Evolutionary conservation across 2,797 vertebrate species (phyloP).

Genomic region (Spea hammondii): DNA sequence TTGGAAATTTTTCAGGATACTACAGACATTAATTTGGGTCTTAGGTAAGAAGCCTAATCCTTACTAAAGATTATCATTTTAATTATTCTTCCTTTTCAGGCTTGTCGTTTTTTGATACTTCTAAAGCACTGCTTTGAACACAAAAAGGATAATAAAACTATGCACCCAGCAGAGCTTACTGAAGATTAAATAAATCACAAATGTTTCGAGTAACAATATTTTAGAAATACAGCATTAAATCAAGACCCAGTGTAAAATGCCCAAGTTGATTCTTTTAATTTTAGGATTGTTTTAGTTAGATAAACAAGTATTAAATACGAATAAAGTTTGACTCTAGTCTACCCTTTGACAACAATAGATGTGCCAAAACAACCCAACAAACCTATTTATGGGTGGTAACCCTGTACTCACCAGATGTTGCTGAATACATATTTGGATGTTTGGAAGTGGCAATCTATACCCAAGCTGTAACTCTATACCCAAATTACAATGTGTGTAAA

Average conservation of each 20-base stretch:
- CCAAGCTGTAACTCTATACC: too few relatives aligned
- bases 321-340: constrained; percentile 32
- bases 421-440: too few relatives aligned
- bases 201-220: constrained; percentile 46
- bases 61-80: constrained; percentile 44
- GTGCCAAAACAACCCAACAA: too few relatives aligned
- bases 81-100: constrained; percentile 46
- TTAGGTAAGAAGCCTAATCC: constrained; percentile 45
- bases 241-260: constrained; percentile 26
- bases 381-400: too few relatives aligned
- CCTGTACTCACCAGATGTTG: too few relatives aligned
- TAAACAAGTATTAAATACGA: constrained; percentile 41
- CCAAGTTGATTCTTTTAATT: constrained; percentile 35
- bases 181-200: constrained; percentile 50
- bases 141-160: constrained; percentile 45
- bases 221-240: constrained; percentile 43
- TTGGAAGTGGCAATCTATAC: too few relatives aligned
- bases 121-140: constrained; percentile 45
- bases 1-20: constrained; percentile 27
- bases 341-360: neutral
- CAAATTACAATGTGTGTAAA: too few relatives aligned
- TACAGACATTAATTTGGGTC: constrained; percentile 37
- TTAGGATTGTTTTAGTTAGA: constrained; percentile 35
- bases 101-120: constrained; percentile 35
- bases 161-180: constrained; percentile 45